Evolutionary conservation across 2,888 invertebrate genomes (phyloP).

Genomic region (Phorcus lineatus): DNA sequence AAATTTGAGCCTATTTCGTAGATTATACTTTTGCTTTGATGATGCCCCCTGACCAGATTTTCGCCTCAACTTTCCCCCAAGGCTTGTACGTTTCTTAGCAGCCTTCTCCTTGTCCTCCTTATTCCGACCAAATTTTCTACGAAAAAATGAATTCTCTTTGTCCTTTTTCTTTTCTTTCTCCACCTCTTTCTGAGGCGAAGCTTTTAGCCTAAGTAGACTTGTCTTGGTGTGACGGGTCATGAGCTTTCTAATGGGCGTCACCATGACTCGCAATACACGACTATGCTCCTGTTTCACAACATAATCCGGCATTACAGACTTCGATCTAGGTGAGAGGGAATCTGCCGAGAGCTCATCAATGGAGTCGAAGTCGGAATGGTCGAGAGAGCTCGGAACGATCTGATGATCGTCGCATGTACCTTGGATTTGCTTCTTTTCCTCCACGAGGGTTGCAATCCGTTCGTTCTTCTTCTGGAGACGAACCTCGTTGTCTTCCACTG

Average conservation of each 20-base stretch:
- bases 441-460: slow-evolving; percentile 45
- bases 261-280: slow-evolving; percentile 53
- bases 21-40: slow-evolving; percentile 16
- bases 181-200: slow-evolving; percentile 49
- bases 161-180: slow-evolving; percentile 32
- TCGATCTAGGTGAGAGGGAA: background rate
- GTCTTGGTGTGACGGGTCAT: slow-evolving; percentile 61
- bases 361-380: slow-evolving; percentile 1
- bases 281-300: slow-evolving; percentile 34
- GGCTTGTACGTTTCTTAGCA: slow-evolving; percentile 18
- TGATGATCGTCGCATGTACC: slow-evolving; percentile 41
- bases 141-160: slow-evolving; percentile 22
- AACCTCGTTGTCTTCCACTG: slow-evolving; percentile 62
- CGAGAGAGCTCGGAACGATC: background rate
- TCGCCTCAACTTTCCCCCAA: background rate
- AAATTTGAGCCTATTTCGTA: slow-evolving; percentile 18
- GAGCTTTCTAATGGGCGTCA: slow-evolving; percentile 52
- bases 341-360: background rate
- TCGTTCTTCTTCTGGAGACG: slow-evolving; percentile 54
- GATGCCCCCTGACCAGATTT: background rate
- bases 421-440: slow-evolving; percentile 51
- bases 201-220: slow-evolving; percentile 60
- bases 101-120: slow-evolving; percentile 22
- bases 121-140: background rate
- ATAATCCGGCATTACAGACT: slow-evolving; percentile 26